Conservation (phyloP, 2,113 vertebrate genomes). For the Polypterus bichir region DNA sequence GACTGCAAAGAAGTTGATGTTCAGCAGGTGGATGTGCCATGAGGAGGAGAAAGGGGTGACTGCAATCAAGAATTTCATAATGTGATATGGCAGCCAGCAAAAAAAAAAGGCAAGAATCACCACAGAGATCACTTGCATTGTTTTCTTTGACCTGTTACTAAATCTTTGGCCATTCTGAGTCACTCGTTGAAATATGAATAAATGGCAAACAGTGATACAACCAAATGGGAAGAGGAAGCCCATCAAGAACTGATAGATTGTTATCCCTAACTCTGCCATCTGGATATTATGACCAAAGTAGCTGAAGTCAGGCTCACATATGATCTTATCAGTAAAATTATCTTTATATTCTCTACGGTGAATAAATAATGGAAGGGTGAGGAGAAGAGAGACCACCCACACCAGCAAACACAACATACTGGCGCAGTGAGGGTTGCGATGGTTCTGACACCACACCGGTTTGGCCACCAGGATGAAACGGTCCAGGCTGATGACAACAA, state of each 20-base stretch:
- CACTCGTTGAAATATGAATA: slow-evolving; percentile 26
- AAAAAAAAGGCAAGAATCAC: slow-evolving; percentile 61
- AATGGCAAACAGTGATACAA: slow-evolving; percentile 47
- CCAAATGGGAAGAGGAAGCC: slow-evolving; percentile 61
- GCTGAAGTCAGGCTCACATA: slow-evolving; percentile 17
- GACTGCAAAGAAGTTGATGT: slow-evolving; percentile 25
- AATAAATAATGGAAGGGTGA: slow-evolving; percentile 48
- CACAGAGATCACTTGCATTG: slow-evolving; percentile 36
- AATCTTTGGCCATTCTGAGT: not conserved
- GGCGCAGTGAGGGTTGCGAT: slow-evolving; percentile 11
- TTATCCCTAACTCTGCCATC: not conserved
- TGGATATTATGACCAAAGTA: rapidly evolving
- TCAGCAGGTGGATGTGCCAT: not conserved
- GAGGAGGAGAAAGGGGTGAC: rapidly evolving
- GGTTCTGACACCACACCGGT: slow-evolving; percentile 55
- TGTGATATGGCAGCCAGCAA: slow-evolving; percentile 71
- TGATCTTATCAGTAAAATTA: rapidly evolving
- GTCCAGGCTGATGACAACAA: slow-evolving; percentile 61
- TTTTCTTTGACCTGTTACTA: slow-evolving; percentile 22
- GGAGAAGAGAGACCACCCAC: slow-evolving; percentile 52
- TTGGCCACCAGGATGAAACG: slow-evolving; percentile 51
- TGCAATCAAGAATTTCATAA: slow-evolving; percentile 34
- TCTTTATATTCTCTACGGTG: slow-evolving; percentile 6
- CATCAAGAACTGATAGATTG: slow-evolving; percentile 23
- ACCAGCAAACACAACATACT: slow-evolving; percentile 13